Conservation (phyloP, 53 echinoderm and acorn worm genomes). For the Holothuria scabra region DNA sequence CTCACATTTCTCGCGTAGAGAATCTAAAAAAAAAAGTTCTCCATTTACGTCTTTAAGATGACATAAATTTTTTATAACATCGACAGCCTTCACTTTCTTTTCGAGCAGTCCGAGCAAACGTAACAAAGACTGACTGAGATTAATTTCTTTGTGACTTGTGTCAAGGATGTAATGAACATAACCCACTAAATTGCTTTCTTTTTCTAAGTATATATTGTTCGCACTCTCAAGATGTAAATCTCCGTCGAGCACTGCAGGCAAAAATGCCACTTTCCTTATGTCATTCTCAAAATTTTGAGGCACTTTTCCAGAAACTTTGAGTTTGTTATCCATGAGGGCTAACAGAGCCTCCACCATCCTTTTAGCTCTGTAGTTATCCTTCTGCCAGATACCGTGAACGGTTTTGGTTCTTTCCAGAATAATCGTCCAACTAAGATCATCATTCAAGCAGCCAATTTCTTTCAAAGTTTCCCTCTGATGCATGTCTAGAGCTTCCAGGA, state of each 20-base stretch:
- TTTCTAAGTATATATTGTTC: not conserved
- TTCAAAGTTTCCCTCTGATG: not conserved
- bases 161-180: not conserved
- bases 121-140: not conserved
- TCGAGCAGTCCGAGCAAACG: not conserved
- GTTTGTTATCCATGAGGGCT: not conserved
- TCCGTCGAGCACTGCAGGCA: not conserved
- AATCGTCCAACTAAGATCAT: not conserved
- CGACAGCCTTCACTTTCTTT: not conserved
- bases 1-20: not conserved
- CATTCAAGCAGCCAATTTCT: slow-evolving; percentile 9
- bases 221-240: not conserved
- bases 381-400: not conserved
- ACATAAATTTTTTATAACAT: slow-evolving; percentile 9
- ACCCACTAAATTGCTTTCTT: not conserved
- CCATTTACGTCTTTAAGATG: not conserved
- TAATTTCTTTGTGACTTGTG: not conserved
- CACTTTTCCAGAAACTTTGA: not conserved
- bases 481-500: not conserved
- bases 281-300: not conserved
- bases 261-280: not conserved
- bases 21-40: no score
- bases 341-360: not conserved
- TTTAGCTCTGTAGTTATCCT: not conserved
- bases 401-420: not conserved